phyloP scores from a whole-genome alignment of 2,797 vertebrate genomes.

The Sebastes reedi region DNA sequence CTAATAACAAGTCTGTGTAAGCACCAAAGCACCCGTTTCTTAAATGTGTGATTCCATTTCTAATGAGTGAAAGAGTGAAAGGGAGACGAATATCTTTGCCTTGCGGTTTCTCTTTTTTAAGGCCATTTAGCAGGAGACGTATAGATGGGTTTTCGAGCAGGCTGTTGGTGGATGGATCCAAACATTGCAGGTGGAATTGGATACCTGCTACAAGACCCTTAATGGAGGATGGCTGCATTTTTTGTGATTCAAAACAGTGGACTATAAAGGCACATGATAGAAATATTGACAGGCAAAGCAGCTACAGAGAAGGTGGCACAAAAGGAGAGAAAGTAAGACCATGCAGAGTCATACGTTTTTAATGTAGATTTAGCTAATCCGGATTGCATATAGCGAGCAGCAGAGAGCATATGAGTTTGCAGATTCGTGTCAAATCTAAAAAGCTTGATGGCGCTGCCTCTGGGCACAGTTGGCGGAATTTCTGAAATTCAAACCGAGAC shows the following conservation, averaged over 20 bases:
- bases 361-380: background rate
- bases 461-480: background rate
- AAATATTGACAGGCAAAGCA: background rate
- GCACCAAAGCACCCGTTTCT: background rate
- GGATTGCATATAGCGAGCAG: background rate
- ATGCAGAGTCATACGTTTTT: background rate
- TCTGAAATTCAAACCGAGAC: background rate
- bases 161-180: too few species aligned
- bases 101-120: background rate
- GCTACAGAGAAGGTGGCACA: background rate
- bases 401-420: background rate
- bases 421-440: background rate
- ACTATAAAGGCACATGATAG: background rate
- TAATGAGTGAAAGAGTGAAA: background rate
- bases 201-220: background rate
- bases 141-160: too few species aligned
- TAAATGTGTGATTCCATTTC: background rate
- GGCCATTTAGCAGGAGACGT: background rate
- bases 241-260: background rate
- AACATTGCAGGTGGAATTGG: too few species aligned
- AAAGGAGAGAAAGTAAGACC: background rate
- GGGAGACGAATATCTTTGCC: background rate
- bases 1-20: background rate
- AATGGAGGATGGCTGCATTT: background rate
- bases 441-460: background rate